These are phyloP conservation scores for Pocillopora grandis DNA, from an alignment of 92 coral and sea anemone genomes.

Conservation along the genomic window DNA sequence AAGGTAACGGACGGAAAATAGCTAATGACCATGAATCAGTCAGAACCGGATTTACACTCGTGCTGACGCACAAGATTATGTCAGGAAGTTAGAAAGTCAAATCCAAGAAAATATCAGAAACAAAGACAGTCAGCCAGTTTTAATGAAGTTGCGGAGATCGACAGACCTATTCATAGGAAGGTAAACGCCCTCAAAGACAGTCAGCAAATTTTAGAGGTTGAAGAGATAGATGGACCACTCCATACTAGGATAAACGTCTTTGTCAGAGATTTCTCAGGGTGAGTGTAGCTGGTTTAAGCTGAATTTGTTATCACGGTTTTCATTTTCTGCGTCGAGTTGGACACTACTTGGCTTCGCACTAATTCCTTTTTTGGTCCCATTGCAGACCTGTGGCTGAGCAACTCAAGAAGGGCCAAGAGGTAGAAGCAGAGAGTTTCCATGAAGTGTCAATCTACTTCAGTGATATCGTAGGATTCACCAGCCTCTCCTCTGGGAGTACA, in stretches of 20 bases:
- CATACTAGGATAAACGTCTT: not conserved
- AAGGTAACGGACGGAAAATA: too few relatives aligned
- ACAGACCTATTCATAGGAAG: not conserved
- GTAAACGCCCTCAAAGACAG: not conserved
- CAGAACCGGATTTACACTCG: too few relatives aligned
- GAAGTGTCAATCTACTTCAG: constrained; percentile 96
- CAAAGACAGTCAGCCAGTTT: too few relatives aligned
- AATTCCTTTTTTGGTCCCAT: not conserved
- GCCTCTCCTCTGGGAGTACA: constrained; percentile 93
- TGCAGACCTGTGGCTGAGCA: constrained; percentile 95
- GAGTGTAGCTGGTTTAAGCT: not conserved
- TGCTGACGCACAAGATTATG: too few relatives aligned
- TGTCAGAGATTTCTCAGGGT: not conserved
- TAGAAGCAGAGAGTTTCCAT: constrained; percentile 91
- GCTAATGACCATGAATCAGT: too few relatives aligned
- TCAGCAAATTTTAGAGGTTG: not conserved
- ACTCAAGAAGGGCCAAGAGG: constrained; percentile 91
- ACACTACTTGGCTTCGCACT: not conserved
- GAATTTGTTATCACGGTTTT: not conserved
- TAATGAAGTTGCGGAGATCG: not conserved
- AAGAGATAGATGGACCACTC: not conserved
- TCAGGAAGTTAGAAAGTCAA: too few relatives aligned
- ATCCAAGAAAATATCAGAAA: too few relatives aligned
- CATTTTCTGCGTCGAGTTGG: not conserved
- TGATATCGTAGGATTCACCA: constrained; percentile 95